A percentile compares a stretch with the other conserved stretches of the same genome.
Evolutionary conservation across 2,797 vertebrate genomes (phyloP).

Genomic region (Borostomias antarcticus): DNA sequence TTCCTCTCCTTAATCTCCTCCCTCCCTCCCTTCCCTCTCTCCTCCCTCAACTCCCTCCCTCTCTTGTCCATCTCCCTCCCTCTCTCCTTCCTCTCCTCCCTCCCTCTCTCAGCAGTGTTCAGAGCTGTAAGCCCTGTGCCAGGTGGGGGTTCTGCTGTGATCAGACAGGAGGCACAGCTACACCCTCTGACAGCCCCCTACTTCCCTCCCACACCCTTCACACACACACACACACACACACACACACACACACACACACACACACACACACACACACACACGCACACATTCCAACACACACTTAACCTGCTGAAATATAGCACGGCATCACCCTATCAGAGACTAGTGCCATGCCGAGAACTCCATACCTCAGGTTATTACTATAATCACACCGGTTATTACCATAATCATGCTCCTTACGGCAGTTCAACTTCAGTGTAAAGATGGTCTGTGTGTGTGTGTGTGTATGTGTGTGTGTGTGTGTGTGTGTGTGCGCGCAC

Average conservation of each 20-base stretch:
- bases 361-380: constrained; percentile 56
- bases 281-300: not conserved
- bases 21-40: too few relatives aligned
- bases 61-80: not conserved
- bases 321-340: constrained; percentile 34
- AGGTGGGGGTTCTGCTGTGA: constrained; percentile 42
- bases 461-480: not conserved
- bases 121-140: constrained; percentile 40
- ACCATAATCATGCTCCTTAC: constrained; percentile 61
- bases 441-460: constrained; percentile 17
- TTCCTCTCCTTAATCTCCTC: not conserved
- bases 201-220: constrained; percentile 18
- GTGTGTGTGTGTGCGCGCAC: too few relatives aligned
- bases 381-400: too few relatives aligned
- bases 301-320: constrained; percentile 31
- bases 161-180: constrained; percentile 54
- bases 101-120: constrained; percentile 14
- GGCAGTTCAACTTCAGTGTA: constrained; percentile 43
- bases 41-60: not conserved
- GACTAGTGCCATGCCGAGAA: constrained; percentile 45
- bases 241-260: not conserved
- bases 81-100: not conserved
- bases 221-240: not conserved
- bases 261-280: not conserved
- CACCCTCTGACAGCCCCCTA: constrained; percentile 32